A percentile compares a stretch with the other conserved stretches of the same genome.
Evolutionary conservation across 2,888 invertebrate species (phyloP).

Genomic region (Polydrusus tereticollis): DNA sequence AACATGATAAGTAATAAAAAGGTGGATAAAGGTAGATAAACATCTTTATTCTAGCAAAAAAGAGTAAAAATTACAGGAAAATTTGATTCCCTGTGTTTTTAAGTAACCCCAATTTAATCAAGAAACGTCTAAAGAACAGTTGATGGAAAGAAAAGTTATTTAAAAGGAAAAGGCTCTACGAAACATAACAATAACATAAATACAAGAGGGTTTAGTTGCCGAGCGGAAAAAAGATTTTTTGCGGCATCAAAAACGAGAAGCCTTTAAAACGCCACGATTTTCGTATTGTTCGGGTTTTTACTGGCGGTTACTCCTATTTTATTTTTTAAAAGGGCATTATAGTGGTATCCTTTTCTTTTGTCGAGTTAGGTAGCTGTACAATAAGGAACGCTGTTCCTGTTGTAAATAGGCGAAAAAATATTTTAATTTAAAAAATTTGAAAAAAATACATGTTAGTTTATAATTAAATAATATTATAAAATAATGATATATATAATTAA

Average conservation of each 20-base stretch:
- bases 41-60: too few relatives aligned
- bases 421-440: neutral
- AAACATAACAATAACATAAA: conserved; percentile 44
- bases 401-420: conserved; percentile 24
- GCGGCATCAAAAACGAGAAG: conserved; percentile 41
- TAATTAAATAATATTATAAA: too few relatives aligned
- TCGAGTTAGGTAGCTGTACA: conserved; percentile 34
- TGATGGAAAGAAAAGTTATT: conserved; percentile 30
- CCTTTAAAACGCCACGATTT: conserved; percentile 40
- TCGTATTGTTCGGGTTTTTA: conserved; percentile 41
- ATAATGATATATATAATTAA: too few relatives aligned
- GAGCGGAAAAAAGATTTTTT: conserved; percentile 40
- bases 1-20: too few relatives aligned
- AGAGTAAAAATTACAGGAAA: neutral
- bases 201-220: conserved; percentile 45
- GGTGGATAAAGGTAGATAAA: too few relatives aligned
- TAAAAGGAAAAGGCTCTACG: conserved; percentile 34
- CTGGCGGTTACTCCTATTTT: conserved; percentile 46
- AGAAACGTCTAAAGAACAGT: conserved; percentile 24
- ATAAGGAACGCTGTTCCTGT: conserved; percentile 28
- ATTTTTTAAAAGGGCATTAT: conserved; percentile 52
- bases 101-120: conserved; percentile 30
- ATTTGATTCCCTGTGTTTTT: conserved; percentile 5
- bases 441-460: neutral
- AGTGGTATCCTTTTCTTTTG: conserved; percentile 51